Evolutionary conservation across 2,888 invertebrate genomes (phyloP), one percentile per base, ranked within the genome.

Genomic region (Leptura quadrifasciata): DNA sequence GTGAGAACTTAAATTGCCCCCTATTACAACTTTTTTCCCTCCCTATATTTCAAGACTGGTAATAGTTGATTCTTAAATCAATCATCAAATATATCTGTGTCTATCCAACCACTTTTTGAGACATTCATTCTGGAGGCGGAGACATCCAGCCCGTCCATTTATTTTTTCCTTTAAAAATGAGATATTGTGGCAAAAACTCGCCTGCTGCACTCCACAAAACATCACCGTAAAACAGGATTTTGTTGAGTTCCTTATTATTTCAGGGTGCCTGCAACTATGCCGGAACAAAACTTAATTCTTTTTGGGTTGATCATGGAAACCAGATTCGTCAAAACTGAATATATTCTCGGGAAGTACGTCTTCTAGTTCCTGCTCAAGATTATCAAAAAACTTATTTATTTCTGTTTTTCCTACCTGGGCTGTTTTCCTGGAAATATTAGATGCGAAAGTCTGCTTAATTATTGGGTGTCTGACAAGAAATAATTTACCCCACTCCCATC

Each of bases 131-230:
- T 68, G 24, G 68, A 54, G 54, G 20, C 68, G 8, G 52, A 47
- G 8, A 54, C 20, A 68, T 68, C 18, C 68, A 68, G 68, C 54
- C 68, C 20, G 68, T 20, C 68, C 68, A 69, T 57, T 57, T 69
- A 57, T 69, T 10, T 69, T 57, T 69, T 21, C 27, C 55, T 69
- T 57, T 69, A 57, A 21, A 69, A 17, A 69, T 17, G 6, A 87
- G 82, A 78, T 87, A 87, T 5, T 84, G 84, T 35, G 86, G 85
- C 9, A 86, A 72, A 6, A 83, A n/a, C 70, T 79, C 73, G 9
- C 88, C 88, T 10, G 39, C 72, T 3, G 88, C 87, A 77, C 81
- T 84, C 83, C 86, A 79, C 85, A 84, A 75, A 88, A 84, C 87
- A 88, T 88, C 20, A 84, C 73, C 52, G 82, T 84, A 54, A 85